Percentiles rank a stretch among this genome's conserved stretches.
These are phyloP conservation scores for Onychomys torridus DNA, from an alignment of 2,797 vertebrate species.

Conservation along the genomic window DNA sequence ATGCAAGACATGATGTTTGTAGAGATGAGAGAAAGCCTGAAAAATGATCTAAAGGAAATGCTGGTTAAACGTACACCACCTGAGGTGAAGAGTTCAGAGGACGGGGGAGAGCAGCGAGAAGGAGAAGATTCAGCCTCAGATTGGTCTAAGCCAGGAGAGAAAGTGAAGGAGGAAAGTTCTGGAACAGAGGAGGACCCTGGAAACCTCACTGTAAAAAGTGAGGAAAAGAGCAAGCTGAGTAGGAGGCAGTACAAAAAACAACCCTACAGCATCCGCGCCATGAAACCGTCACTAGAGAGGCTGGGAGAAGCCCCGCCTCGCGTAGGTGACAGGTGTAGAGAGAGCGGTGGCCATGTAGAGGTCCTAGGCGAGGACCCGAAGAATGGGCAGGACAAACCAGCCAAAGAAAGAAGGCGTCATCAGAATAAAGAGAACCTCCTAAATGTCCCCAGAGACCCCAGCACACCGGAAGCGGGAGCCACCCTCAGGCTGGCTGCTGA, in stretches of 20 bases:
- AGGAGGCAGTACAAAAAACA: background rate
- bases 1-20: constrained; percentile 48
- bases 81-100: background rate
- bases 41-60: constrained; percentile 59
- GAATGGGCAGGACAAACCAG: background rate
- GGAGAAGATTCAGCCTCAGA: no score
- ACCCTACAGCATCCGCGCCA: rapidly evolving
- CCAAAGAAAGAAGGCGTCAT: background rate
- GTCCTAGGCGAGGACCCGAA: background rate
- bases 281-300: background rate
- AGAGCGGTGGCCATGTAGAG: background rate
- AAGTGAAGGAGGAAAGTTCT: background rate
- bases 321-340: background rate
- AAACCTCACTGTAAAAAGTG: background rate
- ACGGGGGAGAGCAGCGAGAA: background rate
- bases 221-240: background rate
- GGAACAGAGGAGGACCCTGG: background rate
- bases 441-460: background rate
- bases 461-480: background rate
- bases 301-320: background rate
- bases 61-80: background rate
- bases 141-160: background rate
- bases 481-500: constrained; percentile 19
- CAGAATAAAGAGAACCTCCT: background rate
- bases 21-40: constrained; percentile 58